Conservation (phyloP, 2,888 invertebrate species). For the Stenotaenia linearis region DNA sequence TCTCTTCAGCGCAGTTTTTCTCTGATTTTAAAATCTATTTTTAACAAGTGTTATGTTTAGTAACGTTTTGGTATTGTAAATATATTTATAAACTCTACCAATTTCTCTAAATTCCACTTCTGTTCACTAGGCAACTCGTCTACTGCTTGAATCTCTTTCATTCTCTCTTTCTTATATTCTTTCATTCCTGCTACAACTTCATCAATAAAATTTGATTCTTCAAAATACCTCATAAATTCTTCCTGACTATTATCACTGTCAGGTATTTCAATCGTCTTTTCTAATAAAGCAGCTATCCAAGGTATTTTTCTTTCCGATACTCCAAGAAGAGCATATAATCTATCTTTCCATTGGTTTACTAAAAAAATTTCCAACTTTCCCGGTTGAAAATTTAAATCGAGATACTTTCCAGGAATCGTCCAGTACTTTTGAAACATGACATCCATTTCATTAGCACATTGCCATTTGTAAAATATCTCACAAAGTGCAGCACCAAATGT, state of each 20-base stretch:
- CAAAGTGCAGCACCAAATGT: not conserved
- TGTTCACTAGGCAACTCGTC: not conserved
- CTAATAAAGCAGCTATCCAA: not conserved
- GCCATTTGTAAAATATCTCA: conserved; percentile 2
- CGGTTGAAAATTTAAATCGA: not conserved
- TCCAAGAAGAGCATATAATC: not conserved
- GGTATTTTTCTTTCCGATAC: not conserved
- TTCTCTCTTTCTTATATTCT: not conserved
- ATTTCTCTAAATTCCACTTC: not conserved
- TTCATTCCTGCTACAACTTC: not conserved
- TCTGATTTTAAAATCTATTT: not conserved
- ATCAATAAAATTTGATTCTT: not conserved
- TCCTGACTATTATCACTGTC: not conserved
- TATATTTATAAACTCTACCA: not conserved
- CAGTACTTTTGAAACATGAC: not conserved
- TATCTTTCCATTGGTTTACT: not conserved
- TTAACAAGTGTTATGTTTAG: not conserved
- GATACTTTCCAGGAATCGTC: not conserved
- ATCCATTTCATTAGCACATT: not conserved
- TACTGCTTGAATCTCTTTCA: not conserved
- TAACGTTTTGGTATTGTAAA: too few species aligned
- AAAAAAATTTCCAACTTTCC: not conserved
- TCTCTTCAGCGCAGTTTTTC: not conserved
- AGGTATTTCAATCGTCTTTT: not conserved
- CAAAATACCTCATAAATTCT: not conserved